phyloP scores from a whole-genome alignment of 2,888 invertebrate genomes.

The Dicyrtomina minuta region DNA sequence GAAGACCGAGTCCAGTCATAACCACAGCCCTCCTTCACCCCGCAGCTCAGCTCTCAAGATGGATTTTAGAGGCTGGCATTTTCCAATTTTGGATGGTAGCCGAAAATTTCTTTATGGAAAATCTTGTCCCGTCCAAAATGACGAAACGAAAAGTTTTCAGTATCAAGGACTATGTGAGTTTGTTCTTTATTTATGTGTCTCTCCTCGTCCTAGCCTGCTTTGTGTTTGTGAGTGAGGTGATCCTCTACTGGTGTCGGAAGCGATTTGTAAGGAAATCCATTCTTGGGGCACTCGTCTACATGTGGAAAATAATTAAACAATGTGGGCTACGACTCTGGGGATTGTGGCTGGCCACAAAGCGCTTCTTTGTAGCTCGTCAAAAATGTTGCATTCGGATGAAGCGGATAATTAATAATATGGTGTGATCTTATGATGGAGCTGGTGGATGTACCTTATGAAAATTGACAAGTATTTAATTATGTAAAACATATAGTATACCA shows the following conservation, averaged over 20 bases:
- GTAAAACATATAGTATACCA: too few species aligned
- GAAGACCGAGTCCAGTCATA: conserved; percentile 14
- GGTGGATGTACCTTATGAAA: too few species aligned
- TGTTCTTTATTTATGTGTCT: conserved; percentile 41
- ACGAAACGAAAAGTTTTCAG: conserved; percentile 36
- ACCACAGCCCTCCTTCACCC: conserved; percentile 37
- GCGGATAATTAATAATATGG: conserved; percentile 26
- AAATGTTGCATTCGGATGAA: conserved; percentile 24
- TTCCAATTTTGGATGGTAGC: conserved; percentile 47
- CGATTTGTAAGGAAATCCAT: not conserved
- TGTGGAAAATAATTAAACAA: conserved; percentile 11
- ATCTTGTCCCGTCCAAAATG: conserved; percentile 8
- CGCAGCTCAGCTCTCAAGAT: conserved; percentile 45
- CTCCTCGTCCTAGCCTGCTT: conserved; percentile 37
- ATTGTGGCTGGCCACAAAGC: not conserved
- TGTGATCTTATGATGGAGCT: not conserved
- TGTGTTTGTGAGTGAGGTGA: conserved; percentile 40
- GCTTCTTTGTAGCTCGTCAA: not conserved
- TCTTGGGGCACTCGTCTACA: not conserved
- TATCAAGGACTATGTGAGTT: conserved; percentile 46
- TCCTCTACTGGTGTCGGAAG: conserved; percentile 4
- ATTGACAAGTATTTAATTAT: too few species aligned
- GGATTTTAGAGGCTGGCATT: conserved; percentile 46
- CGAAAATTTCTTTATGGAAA: conserved; percentile 43
- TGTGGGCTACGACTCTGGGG: not conserved